Base-by-base conservation (phyloP, 2,888 invertebrate species). In the Sinodicranocentrus sp. region DNA sequence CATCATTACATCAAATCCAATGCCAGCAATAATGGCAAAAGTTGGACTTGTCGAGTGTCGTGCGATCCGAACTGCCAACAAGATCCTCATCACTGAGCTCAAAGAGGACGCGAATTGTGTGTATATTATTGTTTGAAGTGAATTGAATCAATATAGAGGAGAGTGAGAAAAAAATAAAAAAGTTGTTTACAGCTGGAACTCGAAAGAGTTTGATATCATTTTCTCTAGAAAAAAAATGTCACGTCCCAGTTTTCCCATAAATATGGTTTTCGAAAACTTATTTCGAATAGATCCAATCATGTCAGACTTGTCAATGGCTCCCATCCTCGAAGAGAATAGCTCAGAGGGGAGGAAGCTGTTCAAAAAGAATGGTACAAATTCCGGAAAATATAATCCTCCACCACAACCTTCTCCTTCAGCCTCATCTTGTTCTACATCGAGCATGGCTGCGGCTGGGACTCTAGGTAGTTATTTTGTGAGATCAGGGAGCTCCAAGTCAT, bases 401-500 rank as follows among this genome's bases (percentile, higher is more conserved):
- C 70, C 68, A 13, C 25, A 63, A n/a, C 57, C 76, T 19, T 79
- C 71, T 15, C 70, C 61, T 23, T 19, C 63, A 28, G 19, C 48
- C 15, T 67, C 75, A 43, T 57, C 57, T 17, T 84, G 57, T 25
- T 77, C 79, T 19, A 73, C 79, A n/a, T 21, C 33, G 39, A 33
- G 67, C 43, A 68, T 39, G 19, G 52, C 63, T 26, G 28, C 44
- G 19, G 52, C 63, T 26, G 28, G 75, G 19, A 57, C 43, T 25
- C 43, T 21, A 2, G 54, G 25, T 15, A 43, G 59, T 19, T 73
- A 67, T 65, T 87, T 87, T 68, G 87, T 86, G 77, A 78, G 87
- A 73, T 85, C 84, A 68, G 86, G 86, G 57, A 86, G 86, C 80
- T 84, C 87, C 72, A 87, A 86, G 70, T 86, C 86, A 23, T 88